phyloP scores from a whole-genome alignment of 2,797 vertebrate species.

The Chlorospingus semifuscus region DNA sequence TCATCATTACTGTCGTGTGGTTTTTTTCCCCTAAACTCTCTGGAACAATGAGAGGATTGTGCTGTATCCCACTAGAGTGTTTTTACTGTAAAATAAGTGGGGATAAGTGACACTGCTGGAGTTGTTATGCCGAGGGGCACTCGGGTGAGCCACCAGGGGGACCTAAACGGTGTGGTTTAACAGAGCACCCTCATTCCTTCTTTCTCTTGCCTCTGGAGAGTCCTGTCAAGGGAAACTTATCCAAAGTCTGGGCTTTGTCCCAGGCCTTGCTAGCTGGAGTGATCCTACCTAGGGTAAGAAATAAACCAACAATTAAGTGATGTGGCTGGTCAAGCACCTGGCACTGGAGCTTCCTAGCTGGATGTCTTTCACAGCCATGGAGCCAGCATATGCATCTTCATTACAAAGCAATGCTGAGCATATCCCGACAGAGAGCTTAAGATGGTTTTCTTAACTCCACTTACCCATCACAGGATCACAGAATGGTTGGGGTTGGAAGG shows the following conservation, averaged over 20 bases:
- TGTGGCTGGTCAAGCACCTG: neutral
- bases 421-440: neutral
- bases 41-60: neutral
- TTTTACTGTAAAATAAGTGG: neutral
- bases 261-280: accelerated
- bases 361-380: accelerated
- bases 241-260: neutral
- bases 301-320: neutral
- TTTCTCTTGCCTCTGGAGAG: neutral
- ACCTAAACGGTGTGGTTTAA: accelerated
- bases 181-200: neutral
- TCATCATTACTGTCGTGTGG: accelerated
- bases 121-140: accelerated
- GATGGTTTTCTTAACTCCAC: neutral
- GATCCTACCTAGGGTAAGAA: neutral
- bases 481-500: neutral
- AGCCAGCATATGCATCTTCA: neutral
- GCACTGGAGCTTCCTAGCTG: neutral
- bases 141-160: neutral
- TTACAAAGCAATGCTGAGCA: neutral
- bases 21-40: neutral
- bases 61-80: too few relatives aligned
- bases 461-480: neutral
- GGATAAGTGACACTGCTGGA: neutral
- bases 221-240: neutral